phyloP scores from a whole-genome alignment of 2,888 invertebrate genomes.

The Fragum whitleyi region DNA sequence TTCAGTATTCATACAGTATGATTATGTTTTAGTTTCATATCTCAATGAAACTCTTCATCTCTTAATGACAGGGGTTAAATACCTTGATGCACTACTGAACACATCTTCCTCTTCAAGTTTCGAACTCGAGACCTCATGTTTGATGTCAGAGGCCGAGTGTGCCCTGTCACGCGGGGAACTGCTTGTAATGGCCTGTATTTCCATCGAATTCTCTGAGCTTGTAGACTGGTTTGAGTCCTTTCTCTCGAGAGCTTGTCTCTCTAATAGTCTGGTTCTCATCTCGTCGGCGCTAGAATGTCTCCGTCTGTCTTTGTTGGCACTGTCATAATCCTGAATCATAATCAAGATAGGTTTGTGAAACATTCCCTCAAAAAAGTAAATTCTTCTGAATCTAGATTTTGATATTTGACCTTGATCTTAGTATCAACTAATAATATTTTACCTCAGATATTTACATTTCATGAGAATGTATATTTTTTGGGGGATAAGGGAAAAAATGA shows the following conservation, averaged over 20 bases:
- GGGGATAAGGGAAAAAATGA: too few species aligned
- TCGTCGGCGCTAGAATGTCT: conserved; percentile 82
- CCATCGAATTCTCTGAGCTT: conserved; percentile 80
- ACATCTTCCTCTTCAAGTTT: conserved; percentile 72
- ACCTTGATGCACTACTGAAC: conserved; percentile 78
- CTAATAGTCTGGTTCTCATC: conserved; percentile 76
- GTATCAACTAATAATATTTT: neutral
- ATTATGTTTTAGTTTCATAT: too few species aligned
- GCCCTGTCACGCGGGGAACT: conserved; percentile 51
- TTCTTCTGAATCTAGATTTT: neutral
- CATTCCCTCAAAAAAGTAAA: neutral
- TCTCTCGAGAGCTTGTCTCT: conserved; percentile 77
- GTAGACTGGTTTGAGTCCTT: conserved; percentile 83
- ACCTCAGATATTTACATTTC: too few species aligned
- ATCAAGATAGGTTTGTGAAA: neutral
- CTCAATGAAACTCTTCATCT: too few species aligned
- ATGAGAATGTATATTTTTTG: too few species aligned
- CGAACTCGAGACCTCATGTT: conserved; percentile 25
- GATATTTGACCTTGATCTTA: neutral
- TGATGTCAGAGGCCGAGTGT: conserved; percentile 40
- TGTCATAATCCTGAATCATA: conserved; percentile 47
- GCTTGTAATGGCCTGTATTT: conserved; percentile 72
- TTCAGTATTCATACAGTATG: too few species aligned
- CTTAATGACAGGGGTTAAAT: too few species aligned
- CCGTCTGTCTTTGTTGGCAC: conserved; percentile 63